phyloP scores from a whole-genome alignment of 2,797 vertebrate species.

The Pangasius krempfi region DNA sequence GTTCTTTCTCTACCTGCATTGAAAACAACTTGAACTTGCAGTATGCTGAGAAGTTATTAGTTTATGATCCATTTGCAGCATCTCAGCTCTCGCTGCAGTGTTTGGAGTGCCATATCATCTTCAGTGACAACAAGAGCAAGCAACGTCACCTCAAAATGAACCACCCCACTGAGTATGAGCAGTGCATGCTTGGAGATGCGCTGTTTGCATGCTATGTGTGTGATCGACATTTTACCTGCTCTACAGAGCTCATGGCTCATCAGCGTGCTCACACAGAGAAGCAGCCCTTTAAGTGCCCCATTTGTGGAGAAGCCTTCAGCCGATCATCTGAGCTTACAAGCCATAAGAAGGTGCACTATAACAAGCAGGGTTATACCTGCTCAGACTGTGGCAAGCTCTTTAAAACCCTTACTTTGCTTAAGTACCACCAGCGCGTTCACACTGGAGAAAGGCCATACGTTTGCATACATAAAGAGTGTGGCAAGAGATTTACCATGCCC shows the following conservation, averaged over 20 bases:
- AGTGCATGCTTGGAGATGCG: constrained; percentile 77
- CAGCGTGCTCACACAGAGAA: constrained; percentile 78
- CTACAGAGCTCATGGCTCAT: constrained; percentile 78
- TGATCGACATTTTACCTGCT: constrained; percentile 80
- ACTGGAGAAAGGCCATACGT: constrained; percentile 80
- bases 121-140: constrained; percentile 81
- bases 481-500: constrained; percentile 76
- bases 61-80: constrained; percentile 61
- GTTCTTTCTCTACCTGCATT: neutral
- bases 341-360: constrained; percentile 79
- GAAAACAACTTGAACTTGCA: neutral
- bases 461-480: constrained; percentile 73
- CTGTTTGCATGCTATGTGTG: constrained; percentile 85
- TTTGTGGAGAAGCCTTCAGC: constrained; percentile 73
- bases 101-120: constrained; percentile 84
- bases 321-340: constrained; percentile 74
- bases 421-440: constrained; percentile 81
- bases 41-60: neutral
- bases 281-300: constrained; percentile 78
- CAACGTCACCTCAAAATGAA: constrained; percentile 80
- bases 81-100: constrained; percentile 80
- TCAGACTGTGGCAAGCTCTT: constrained; percentile 78
- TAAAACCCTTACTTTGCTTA: constrained; percentile 80
- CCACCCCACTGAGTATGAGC: constrained; percentile 81
- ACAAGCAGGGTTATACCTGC: constrained; percentile 75